Evolutionary conservation across 2,888 invertebrate species (phyloP).

Genomic region (Aleiodes leptofemur): DNA sequence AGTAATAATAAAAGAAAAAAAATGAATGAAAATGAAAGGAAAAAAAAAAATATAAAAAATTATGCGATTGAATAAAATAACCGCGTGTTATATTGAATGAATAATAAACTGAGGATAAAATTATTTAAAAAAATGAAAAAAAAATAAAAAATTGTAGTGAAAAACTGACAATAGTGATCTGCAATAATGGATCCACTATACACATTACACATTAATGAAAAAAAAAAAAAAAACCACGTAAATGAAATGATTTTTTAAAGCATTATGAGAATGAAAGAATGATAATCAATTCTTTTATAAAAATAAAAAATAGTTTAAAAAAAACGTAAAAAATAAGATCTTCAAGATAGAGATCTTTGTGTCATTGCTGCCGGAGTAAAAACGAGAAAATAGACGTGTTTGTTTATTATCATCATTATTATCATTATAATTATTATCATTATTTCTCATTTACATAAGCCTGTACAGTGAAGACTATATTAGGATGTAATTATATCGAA

Average conservation of each 20-base stretch:
- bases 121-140: neutral
- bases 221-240: neutral
- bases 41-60: neutral
- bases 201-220: neutral
- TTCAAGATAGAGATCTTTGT: conserved; percentile 43
- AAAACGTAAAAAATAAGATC: conserved; percentile 37
- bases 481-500: conserved; percentile 56
- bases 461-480: conserved; percentile 71
- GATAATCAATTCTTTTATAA: conserved; percentile 26
- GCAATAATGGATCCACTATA: conserved; percentile 1
- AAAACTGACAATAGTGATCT: conserved; percentile 14
- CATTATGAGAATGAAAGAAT: conserved; percentile 32
- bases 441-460: conserved; percentile 44
- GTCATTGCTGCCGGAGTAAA: conserved; percentile 39
- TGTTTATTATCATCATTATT: conserved; percentile 27
- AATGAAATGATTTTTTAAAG: conserved; percentile 10
- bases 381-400: conserved; percentile 39
- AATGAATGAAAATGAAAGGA: conserved; percentile 47
- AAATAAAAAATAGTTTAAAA: neutral
- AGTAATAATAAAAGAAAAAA: conserved; percentile 41
- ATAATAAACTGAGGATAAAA: neutral
- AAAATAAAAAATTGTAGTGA: conserved; percentile 10
- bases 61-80: neutral
- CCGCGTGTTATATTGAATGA: conserved; percentile 13
- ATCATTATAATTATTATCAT: conserved; percentile 20